Evolutionary conservation across 2,113 vertebrate species (phyloP).

Genomic region (Melanerpes aurifrons): DNA sequence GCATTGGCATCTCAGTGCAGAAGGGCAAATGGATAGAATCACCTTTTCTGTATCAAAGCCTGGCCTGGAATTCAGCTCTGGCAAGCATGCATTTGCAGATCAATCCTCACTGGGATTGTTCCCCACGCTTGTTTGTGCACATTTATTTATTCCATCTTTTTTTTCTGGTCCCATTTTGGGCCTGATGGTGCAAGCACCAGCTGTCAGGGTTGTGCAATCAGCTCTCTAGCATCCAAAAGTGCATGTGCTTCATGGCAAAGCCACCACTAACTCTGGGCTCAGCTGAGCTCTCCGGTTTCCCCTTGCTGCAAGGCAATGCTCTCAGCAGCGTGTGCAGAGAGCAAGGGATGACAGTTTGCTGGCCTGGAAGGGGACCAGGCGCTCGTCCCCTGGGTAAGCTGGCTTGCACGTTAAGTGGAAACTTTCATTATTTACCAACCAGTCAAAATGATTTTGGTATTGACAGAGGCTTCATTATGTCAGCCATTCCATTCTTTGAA

Average conservation of each 20-base stretch:
- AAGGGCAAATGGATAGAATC: neutral
- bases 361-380: conserved; percentile 42
- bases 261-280: neutral
- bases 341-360: conserved; percentile 20
- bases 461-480: conserved; percentile 62
- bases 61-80: neutral
- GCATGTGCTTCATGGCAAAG: neutral
- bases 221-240: neutral
- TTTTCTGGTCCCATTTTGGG: neutral
- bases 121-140: neutral
- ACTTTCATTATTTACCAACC: conserved; percentile 58
- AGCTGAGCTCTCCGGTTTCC: neutral
- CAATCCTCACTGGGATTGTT: neutral
- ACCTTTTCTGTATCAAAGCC: neutral
- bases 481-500: conserved; percentile 50
- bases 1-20: neutral
- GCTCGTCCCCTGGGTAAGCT: neutral
- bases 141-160: neutral
- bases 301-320: neutral
- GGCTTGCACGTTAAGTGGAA: conserved; percentile 39
- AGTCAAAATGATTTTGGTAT: conserved; percentile 64
- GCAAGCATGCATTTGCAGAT: neutral
- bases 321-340: neutral
- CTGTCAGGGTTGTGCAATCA: neutral
- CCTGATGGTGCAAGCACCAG: neutral